These are phyloP conservation scores for Pheosia tremula DNA, from an alignment of 2,888 invertebrate genomes.

Conservation along the genomic window DNA sequence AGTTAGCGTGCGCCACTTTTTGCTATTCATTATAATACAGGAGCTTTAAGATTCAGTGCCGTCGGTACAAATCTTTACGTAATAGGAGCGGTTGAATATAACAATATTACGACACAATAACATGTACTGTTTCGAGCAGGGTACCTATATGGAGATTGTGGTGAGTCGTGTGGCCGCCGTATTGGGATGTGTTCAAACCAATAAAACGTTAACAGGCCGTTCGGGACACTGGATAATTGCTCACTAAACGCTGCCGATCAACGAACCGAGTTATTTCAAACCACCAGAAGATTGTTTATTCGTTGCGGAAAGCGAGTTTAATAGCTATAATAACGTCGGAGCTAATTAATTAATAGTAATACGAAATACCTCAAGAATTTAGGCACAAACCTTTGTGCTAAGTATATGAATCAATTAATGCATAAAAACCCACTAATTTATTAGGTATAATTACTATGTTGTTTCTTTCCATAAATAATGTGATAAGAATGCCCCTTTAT, in stretches of 20 bases:
- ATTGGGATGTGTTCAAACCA: constrained; percentile 27
- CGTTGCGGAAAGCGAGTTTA: constrained; percentile 2
- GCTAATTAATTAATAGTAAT: neutral
- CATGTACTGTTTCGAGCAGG: constrained; percentile 15
- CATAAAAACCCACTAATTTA: constrained; percentile 25
- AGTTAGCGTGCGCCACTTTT: constrained; percentile 49
- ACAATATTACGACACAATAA: constrained; percentile 20
- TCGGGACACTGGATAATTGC: constrained; percentile 42
- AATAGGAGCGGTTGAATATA: constrained; percentile 13
- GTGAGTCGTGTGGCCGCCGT: constrained; percentile 13
- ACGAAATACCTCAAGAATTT: neutral
- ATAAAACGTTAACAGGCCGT: constrained; percentile 43
- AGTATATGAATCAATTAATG: constrained; percentile 13
- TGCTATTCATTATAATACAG: constrained; percentile 45
- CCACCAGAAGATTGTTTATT: constrained; percentile 7
- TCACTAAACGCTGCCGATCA: constrained; percentile 34
- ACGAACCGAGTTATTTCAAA: constrained; percentile 9
- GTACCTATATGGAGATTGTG: constrained; percentile 9
- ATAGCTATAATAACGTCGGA: neutral
- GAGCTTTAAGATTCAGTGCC: constrained; percentile 38
- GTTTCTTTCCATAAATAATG: neutral
- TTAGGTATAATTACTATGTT: constrained; percentile 8
- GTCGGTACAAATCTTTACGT: constrained; percentile 23
- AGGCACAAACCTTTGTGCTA: neutral
- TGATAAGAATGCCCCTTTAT: neutral